Evolutionary conservation across 1,140 invertebrate species (phyloP).

Genomic region (Conus betulinus): DNA sequence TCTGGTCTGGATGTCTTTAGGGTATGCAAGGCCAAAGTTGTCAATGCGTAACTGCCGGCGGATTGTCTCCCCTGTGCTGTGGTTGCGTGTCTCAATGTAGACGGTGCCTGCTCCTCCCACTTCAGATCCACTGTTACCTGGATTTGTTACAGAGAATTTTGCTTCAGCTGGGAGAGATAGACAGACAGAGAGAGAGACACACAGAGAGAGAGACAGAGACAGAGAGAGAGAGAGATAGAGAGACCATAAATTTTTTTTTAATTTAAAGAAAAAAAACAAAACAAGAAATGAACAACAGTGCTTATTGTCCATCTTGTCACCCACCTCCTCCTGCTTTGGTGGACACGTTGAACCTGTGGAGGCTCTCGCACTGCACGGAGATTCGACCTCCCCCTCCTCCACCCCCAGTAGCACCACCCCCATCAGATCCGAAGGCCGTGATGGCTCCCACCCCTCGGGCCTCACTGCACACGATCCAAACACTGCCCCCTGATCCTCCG

Average conservation of each 20-base stretch:
- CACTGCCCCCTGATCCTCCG: slow-evolving; percentile 65
- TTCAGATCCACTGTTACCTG: slow-evolving; percentile 58
- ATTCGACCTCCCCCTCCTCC: slow-evolving; percentile 65
- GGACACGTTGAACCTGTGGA: slow-evolving; percentile 64
- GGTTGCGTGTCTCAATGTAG: slow-evolving; percentile 52
- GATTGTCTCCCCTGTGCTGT: slow-evolving; percentile 36
- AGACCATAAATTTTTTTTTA: no score
- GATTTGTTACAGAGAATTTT: neutral
- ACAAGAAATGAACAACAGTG: no score
- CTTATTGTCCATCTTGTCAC: no score
- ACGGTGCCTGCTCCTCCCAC: slow-evolving; percentile 64
- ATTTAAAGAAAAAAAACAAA: no score
- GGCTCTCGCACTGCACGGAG: slow-evolving; percentile 56
- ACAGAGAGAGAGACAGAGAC: no score
- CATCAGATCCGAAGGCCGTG: slow-evolving; percentile 56
- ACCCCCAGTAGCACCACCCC: slow-evolving; percentile 54
- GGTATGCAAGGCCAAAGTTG: slow-evolving; percentile 60
- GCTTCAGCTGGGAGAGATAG: no score
- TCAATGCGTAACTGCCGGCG: slow-evolving; percentile 53
- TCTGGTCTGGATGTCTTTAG: slow-evolving; percentile 45
- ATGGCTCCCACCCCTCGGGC: slow-evolving; percentile 59
- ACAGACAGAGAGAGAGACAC: no score
- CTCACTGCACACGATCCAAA: slow-evolving; percentile 66
- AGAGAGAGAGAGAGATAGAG: no score
- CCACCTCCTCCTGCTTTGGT: slow-evolving; percentile 62